phyloP scores from a whole-genome alignment of 1,140 invertebrate genomes.

The Drosophila virilis region DNA sequence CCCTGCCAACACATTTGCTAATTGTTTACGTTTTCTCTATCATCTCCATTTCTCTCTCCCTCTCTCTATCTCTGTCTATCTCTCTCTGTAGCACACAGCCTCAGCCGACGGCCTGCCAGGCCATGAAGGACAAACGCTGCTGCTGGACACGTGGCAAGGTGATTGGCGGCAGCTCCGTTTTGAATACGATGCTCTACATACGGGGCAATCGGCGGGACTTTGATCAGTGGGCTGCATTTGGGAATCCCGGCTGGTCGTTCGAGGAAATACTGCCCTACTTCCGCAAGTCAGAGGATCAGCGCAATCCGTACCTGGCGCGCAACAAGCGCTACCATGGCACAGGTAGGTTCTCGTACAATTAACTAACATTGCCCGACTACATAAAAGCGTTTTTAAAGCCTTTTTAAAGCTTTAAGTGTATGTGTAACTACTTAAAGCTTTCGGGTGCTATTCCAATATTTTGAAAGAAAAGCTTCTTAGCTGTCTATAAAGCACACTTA shows the following conservation, averaged over 20 bases:
- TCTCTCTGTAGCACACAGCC: slow-evolving; percentile 89
- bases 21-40: slow-evolving; percentile 51
- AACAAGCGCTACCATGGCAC: slow-evolving; percentile 89
- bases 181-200: slow-evolving; percentile 96
- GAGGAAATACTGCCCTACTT: slow-evolving; percentile 95
- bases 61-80: neutral
- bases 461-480: too few species aligned
- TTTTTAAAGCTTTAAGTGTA: too few species aligned
- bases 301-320: slow-evolving; percentile 91
- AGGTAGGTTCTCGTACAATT: slow-evolving; percentile 79
- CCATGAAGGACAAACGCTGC: slow-evolving; percentile 91
- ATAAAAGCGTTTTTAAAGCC: too few species aligned
- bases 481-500: too few species aligned
- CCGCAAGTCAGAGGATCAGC: slow-evolving; percentile 92
- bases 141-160: slow-evolving; percentile 94
- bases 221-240: slow-evolving; percentile 94
- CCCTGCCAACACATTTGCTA: slow-evolving; percentile 47
- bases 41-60: neutral
- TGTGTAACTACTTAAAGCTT: too few species aligned
- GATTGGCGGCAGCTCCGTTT: slow-evolving; percentile 93
- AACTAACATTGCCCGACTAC: too few species aligned
- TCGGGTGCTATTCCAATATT: too few species aligned
- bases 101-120: slow-evolving; percentile 92
- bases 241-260: slow-evolving; percentile 95
- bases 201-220: slow-evolving; percentile 95